phyloP scores from a whole-genome alignment of 2,797 vertebrate genomes.

The Muscicapa striata region DNA sequence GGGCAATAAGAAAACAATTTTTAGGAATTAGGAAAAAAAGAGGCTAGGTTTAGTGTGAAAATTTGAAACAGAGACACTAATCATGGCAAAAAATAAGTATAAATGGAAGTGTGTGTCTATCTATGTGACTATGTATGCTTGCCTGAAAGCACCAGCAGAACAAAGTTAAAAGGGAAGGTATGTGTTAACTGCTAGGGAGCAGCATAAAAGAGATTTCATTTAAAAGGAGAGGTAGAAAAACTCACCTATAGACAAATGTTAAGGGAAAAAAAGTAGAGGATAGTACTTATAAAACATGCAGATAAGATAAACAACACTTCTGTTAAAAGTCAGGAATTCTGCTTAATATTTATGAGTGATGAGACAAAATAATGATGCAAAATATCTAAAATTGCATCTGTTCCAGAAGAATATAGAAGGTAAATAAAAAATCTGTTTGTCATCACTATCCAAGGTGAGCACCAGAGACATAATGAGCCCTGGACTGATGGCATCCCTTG shows the following conservation, averaged over 20 bases:
- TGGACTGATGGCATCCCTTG: fast-evolving
- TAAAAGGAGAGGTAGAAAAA: background rate
- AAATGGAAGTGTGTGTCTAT: background rate
- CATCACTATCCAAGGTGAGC: background rate
- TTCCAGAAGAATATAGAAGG: background rate
- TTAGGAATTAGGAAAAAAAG: background rate
- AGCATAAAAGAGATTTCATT: background rate
- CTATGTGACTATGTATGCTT: background rate
- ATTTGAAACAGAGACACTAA: background rate
- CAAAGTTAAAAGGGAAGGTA: background rate
- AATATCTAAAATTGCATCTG: background rate
- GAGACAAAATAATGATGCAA: background rate
- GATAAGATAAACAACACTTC: background rate
- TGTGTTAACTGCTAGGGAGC: background rate
- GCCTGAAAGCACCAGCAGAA: background rate
- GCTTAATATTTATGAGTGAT: background rate
- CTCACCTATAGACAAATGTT: background rate
- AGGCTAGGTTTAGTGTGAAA: background rate
- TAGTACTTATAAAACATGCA: background rate
- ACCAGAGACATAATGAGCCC: background rate
- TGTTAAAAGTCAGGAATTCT: background rate
- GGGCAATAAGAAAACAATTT: background rate
- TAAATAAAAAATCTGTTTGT: background rate
- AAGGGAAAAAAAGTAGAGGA: background rate
- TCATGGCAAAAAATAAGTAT: background rate